Evolutionary conservation across 2,113 vertebrate species (phyloP).

Genomic region (Chionomys nivalis): DNA sequence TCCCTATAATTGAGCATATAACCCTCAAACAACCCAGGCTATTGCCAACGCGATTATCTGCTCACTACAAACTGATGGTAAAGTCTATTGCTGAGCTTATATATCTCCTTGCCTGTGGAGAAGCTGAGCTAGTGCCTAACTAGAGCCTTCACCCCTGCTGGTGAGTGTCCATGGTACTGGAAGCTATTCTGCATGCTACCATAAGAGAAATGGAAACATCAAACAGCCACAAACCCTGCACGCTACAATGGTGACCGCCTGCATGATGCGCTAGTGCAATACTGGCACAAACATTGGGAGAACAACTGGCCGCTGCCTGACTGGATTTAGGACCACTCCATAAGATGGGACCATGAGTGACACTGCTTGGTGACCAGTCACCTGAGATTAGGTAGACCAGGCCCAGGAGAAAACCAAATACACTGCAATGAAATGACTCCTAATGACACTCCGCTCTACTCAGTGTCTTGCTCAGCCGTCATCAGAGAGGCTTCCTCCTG

Average conservation of each 20-base stretch:
- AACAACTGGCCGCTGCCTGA: neutral
- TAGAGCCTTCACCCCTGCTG: neutral
- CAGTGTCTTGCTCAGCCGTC: neutral
- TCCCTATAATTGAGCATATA: too few relatives aligned
- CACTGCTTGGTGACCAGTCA: neutral
- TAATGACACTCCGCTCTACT: neutral
- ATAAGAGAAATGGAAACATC: neutral
- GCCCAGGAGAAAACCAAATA: neutral
- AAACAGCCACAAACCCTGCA: neutral
- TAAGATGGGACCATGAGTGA: neutral
- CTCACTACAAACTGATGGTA: too few relatives aligned
- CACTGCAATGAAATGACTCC: neutral
- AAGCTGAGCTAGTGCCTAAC: neutral
- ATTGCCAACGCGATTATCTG: neutral
- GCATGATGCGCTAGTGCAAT: too few relatives aligned
- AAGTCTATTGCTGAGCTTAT: neutral
- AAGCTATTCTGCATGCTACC: neutral
- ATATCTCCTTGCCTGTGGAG: neutral
- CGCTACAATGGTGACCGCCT: neutral
- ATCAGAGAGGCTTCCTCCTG: neutral
- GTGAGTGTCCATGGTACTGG: neutral
- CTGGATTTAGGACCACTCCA: neutral
- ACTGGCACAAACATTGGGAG: neutral
- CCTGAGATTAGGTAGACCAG: neutral
- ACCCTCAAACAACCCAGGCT: neutral